Conservation (phyloP, 2,797 vertebrate genomes). For the Brotula barbata region DNA sequence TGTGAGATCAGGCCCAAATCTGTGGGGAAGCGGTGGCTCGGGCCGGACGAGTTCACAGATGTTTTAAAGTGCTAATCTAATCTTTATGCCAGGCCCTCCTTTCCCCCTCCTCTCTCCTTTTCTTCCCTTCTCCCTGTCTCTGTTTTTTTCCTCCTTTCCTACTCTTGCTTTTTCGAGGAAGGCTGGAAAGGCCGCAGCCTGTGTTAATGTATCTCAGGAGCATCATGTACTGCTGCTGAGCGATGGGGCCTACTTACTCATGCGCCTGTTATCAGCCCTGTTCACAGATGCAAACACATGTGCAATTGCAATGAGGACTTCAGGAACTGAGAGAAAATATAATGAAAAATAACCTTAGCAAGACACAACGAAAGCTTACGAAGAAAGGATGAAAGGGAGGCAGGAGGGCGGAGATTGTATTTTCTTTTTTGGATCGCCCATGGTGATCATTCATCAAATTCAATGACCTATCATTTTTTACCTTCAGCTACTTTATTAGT, state of each 20-base stretch:
- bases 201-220: slow-evolving; percentile 81
- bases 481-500: slow-evolving; percentile 55
- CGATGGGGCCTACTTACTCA: slow-evolving; percentile 67
- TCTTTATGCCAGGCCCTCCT: slow-evolving; percentile 82
- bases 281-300: slow-evolving; percentile 68
- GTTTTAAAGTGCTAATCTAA: slow-evolving; percentile 87
- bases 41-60: slow-evolving; percentile 82
- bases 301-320: slow-evolving; percentile 72
- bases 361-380: slow-evolving; percentile 24
- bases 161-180: slow-evolving; percentile 50
- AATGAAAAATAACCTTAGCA: slow-evolving; percentile 46
- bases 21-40: slow-evolving; percentile 74
- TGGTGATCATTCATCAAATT: slow-evolving; percentile 63
- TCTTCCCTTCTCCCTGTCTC: slow-evolving; percentile 43
- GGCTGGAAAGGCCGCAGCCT: slow-evolving; percentile 65
- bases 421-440: slow-evolving; percentile 55
- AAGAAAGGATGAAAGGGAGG: slow-evolving; percentile 38
- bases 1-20: slow-evolving; percentile 72
- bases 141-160: slow-evolving; percentile 51
- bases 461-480: slow-evolving; percentile 54
- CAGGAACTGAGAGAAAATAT: slow-evolving; percentile 38
- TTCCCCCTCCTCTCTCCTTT: slow-evolving; percentile 49
- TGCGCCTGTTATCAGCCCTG: slow-evolving; percentile 69
- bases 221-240: slow-evolving; percentile 69
- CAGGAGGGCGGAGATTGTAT: slow-evolving; percentile 11